Conservation (phyloP, 2,888 invertebrate genomes). For the Brachycybe producta region DNA sequence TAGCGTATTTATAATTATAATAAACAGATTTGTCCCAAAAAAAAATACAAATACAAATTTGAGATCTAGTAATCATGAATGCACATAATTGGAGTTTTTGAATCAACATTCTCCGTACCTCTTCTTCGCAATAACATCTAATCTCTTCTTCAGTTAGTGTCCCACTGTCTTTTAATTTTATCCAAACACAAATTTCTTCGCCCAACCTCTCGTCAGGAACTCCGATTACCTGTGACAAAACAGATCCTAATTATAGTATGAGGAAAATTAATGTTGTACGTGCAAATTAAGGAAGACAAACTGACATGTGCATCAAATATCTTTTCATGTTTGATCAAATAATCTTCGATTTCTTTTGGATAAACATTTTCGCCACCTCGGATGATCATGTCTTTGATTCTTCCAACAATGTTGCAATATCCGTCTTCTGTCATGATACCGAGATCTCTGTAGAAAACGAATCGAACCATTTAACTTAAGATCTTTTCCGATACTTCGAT, state of each 20-base stretch:
- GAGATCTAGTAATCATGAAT: too few species aligned
- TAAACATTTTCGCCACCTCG: conserved; percentile 71
- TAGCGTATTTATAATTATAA: too few species aligned
- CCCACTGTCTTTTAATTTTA: conserved; percentile 43
- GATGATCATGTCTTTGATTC: conserved; percentile 64
- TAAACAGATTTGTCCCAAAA: too few species aligned
- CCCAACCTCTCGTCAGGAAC: conserved; percentile 42
- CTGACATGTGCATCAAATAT: conserved; percentile 36
- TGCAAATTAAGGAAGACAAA: too few species aligned
- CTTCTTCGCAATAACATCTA: conserved; percentile 37
- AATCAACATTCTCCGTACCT: conserved; percentile 2
- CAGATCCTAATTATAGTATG: too few species aligned
- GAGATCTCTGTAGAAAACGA: conserved; percentile 13
- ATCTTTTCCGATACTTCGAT: not conserved
- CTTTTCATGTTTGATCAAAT: conserved; percentile 38
- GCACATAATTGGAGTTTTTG: too few species aligned
- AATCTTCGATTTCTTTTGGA: conserved; percentile 41
- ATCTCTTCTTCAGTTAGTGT: conserved; percentile 46
- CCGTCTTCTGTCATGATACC: conserved; percentile 38
- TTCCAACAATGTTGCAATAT: conserved; percentile 55
- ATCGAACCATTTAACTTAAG: not conserved
- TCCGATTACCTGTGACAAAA: conserved; percentile 34
- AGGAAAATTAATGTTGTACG: too few species aligned
- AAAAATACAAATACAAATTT: too few species aligned
- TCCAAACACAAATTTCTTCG: conserved; percentile 43